Percentiles rank a stretch among this genome's conserved stretches.
Evolutionary conservation across 2,888 invertebrate species (phyloP).

Genomic region (Meta bourneti): DNA sequence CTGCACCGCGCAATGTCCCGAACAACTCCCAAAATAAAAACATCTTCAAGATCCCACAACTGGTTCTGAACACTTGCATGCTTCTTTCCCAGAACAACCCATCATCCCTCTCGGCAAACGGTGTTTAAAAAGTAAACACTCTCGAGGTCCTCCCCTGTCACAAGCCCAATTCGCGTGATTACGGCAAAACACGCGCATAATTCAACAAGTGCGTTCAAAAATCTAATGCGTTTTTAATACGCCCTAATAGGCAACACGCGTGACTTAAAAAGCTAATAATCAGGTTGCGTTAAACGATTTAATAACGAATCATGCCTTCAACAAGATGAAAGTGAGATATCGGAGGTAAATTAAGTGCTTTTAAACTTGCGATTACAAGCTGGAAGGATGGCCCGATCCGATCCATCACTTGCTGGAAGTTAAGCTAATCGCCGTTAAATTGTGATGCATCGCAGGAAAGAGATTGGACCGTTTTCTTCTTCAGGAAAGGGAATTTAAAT

Average conservation of each 20-base stretch:
- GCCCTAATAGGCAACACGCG: conserved; percentile 9
- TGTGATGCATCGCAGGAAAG: conserved; percentile 35
- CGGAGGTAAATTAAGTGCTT: conserved; percentile 29
- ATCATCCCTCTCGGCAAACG: too few species aligned
- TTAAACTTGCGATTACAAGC: conserved; percentile 30
- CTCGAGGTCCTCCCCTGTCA: too few species aligned
- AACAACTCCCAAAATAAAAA: too few species aligned
- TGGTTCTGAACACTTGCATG: too few species aligned
- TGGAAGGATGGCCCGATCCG: not conserved
- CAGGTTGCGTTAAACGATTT: conserved; percentile 24
- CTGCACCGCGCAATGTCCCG: too few species aligned
- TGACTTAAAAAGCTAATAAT: conserved; percentile 18
- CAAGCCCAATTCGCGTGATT: too few species aligned
- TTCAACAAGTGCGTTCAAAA: not conserved
- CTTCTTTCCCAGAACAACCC: too few species aligned
- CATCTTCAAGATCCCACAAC: too few species aligned
- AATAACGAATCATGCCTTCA: conserved; percentile 23
- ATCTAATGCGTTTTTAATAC: not conserved
- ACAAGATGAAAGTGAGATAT: conserved; percentile 26
- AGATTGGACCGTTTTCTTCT: conserved; percentile 1
- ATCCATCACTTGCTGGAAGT: conserved; percentile 26
- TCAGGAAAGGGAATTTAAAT: not conserved
- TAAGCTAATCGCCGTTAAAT: conserved; percentile 37
- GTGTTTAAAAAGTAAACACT: too few species aligned
- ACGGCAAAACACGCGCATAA: not conserved